phyloP scores from a whole-genome alignment of 2,888 invertebrate genomes.

The Oscheius sp. region DNA sequence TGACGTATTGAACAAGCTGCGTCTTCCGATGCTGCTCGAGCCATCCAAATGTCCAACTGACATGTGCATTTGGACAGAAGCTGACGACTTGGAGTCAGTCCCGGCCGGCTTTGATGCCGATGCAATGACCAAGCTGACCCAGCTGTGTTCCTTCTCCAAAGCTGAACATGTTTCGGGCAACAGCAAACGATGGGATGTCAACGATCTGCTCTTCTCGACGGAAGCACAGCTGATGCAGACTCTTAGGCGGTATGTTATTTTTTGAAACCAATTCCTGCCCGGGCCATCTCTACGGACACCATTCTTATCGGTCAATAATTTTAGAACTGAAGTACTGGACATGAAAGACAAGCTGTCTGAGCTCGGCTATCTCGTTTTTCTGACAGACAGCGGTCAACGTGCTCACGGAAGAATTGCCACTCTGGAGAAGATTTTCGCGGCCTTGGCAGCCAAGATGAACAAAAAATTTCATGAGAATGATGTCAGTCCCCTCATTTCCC shows the following conservation, averaged over 20 bases:
- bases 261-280: not conserved
- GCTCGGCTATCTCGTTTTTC: slow-evolving; percentile 20
- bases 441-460: slow-evolving; percentile 30
- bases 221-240: slow-evolving; percentile 41
- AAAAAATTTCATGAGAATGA: slow-evolving; percentile 17
- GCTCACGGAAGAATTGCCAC: slow-evolving; percentile 20
- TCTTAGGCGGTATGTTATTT: slow-evolving; percentile 35
- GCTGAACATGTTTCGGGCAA: slow-evolving; percentile 1
- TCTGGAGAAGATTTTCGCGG: slow-evolving; percentile 23
- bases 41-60: slow-evolving; percentile 27
- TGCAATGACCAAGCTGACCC: slow-evolving; percentile 16
- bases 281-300: no score
- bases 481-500: not conserved
- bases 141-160: slow-evolving; percentile 30
- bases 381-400: slow-evolving; percentile 30
- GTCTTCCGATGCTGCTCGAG: slow-evolving; percentile 26
- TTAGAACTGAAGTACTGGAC: slow-evolving; percentile 31
- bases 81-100: not conserved
- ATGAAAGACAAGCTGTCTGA: slow-evolving; percentile 17
- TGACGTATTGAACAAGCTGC: slow-evolving; percentile 21
- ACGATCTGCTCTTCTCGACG: slow-evolving; percentile 8
- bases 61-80: slow-evolving; percentile 35
- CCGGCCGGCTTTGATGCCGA: slow-evolving; percentile 36
- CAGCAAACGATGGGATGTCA: slow-evolving; percentile 33
- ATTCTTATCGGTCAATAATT: not conserved